Conservation (phyloP, 2,797 vertebrate genomes). For the Cuniculus paca region DNA sequence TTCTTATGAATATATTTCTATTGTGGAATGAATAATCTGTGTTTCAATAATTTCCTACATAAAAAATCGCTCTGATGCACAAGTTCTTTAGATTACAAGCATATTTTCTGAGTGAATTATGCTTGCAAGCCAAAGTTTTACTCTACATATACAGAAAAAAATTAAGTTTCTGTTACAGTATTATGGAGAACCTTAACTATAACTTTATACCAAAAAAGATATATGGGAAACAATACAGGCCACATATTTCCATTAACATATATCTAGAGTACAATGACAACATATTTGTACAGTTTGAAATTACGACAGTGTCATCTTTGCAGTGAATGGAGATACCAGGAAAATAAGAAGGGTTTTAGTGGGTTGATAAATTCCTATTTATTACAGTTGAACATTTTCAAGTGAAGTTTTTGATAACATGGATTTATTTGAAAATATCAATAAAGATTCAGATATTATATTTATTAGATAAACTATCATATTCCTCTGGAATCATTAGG, state of each 20-base stretch:
- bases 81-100: background rate
- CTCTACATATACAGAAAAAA: background rate
- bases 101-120: background rate
- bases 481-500: background rate
- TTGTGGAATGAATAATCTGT: background rate
- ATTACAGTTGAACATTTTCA: background rate
- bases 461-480: background rate
- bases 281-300: background rate
- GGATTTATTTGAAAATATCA: slow-evolving; percentile 18
- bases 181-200: background rate
- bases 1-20: background rate
- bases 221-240: background rate
- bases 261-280: background rate
- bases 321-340: background rate
- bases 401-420: background rate
- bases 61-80: background rate
- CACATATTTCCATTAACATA: background rate
- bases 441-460: background rate
- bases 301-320: background rate
- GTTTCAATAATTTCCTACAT: background rate
- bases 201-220: background rate
- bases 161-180: background rate
- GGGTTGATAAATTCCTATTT: background rate
- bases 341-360: accelerated
- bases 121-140: background rate